A percentile compares a stretch with the other conserved stretches of the same genome.
Conservation (phyloP, 2,797 vertebrate genomes). For the Amblyopsis hoosieri region DNA sequence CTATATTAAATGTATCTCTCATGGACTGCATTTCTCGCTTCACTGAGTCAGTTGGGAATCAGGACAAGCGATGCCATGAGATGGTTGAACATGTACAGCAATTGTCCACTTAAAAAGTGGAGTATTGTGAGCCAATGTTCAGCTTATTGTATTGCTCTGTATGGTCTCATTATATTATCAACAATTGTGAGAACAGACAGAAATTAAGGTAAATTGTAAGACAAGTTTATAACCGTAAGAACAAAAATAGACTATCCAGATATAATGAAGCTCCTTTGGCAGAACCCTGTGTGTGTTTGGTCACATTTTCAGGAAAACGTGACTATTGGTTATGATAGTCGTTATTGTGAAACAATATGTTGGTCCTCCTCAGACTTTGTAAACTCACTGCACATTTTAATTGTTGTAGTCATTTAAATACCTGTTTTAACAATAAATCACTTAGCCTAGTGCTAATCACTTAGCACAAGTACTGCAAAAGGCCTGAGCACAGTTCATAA, state of each 20-base stretch:
- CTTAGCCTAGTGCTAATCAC: conserved; percentile 1
- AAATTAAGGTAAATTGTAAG: conserved; percentile 6
- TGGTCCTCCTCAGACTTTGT: conserved; percentile 8
- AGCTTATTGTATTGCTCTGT: no score
- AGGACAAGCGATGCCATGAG: conserved; percentile 45
- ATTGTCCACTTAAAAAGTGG: conserved; percentile 24
- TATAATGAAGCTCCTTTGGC: conserved; percentile 6
- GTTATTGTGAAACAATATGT: conserved; percentile 2
- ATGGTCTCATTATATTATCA: not conserved
- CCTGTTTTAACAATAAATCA: not conserved
- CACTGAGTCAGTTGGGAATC: conserved; percentile 55
- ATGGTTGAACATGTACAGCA: conserved; percentile 39
- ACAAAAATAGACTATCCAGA: not conserved
- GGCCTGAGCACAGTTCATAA: not conserved
- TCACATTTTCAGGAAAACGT: not conserved
- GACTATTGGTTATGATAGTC: no score
- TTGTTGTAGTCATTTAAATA: conserved; percentile 18
- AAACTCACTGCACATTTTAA: conserved; percentile 21
- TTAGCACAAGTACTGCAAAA: conserved; percentile 17
- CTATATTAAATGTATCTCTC: conserved; percentile 67
- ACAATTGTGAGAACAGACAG: not conserved
- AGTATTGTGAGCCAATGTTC: not conserved
- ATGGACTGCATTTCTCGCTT: conserved; percentile 72
- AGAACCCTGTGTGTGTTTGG: not conserved
- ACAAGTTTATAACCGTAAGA: not conserved